phyloP scores from a whole-genome alignment of 2,113 vertebrate genomes.

The Neotragus pygmaeus region DNA sequence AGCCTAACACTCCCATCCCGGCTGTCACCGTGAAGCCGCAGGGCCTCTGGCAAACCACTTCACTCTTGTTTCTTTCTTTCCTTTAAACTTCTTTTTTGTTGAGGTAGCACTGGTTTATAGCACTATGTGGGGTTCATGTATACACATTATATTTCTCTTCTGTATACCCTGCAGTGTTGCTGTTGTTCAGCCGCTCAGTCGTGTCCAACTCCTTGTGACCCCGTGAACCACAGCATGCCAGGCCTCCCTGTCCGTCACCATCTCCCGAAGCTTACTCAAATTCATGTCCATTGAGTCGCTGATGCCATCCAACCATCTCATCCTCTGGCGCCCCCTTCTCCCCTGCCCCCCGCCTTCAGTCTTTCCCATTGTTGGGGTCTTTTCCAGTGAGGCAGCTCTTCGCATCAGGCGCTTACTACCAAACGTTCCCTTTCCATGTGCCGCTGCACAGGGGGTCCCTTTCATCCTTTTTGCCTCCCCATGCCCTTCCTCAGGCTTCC shows the following conservation, averaged over 20 bases:
- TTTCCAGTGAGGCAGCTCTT: not conserved
- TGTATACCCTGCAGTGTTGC: not conserved
- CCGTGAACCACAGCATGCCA: fast-evolving
- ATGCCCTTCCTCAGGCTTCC: not conserved
- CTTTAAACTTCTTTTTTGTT: not conserved
- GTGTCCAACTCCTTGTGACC: not conserved
- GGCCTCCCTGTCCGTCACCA: not conserved
- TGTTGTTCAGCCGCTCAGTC: fast-evolving
- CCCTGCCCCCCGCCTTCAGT: not conserved
- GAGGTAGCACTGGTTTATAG: fast-evolving
- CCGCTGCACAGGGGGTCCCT: fast-evolving
- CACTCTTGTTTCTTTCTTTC: not conserved
- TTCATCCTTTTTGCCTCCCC: not conserved
- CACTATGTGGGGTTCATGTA: fast-evolving
- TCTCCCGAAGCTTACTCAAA: not conserved
- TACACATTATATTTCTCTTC: fast-evolving
- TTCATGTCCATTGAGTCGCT: not conserved
- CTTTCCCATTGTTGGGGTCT: not conserved
- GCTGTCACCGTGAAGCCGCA: not conserved
- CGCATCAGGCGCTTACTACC: not conserved
- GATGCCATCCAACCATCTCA: not conserved
- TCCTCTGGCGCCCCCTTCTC: not conserved
- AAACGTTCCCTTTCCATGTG: not conserved
- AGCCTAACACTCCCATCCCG: not conserved
- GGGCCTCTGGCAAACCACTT: not conserved